Conservation (phyloP, 2,113 vertebrate species). For the Cryptomyrus ogoouensis region DNA sequence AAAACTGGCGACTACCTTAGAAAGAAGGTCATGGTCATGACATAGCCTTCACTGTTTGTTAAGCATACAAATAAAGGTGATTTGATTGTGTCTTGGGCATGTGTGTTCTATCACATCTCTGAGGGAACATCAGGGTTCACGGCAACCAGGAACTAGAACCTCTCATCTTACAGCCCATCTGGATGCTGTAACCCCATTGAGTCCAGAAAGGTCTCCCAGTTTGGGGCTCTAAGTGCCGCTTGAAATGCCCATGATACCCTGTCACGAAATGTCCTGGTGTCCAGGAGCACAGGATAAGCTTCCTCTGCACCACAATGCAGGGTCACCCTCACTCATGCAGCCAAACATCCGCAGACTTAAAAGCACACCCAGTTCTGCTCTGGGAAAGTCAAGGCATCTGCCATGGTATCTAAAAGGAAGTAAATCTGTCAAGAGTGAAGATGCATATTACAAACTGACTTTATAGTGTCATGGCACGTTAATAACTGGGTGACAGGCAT, state of each 20-base stretch:
- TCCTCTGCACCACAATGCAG: neutral
- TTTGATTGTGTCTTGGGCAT: neutral
- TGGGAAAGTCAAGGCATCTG: neutral
- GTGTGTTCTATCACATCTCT: neutral
- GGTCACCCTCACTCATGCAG: neutral
- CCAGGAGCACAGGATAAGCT: neutral
- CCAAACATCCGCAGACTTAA: neutral
- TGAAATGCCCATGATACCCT: neutral
- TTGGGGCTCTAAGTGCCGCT: neutral
- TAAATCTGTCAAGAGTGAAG: neutral
- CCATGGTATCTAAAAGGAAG: neutral
- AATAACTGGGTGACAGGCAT: neutral
- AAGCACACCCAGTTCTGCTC: neutral
- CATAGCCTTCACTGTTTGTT: neutral
- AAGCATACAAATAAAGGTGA: neutral
- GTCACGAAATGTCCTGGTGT: neutral
- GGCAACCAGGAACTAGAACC: neutral
- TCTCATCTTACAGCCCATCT: neutral
- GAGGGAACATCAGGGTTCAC: neutral
- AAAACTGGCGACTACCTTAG: neutral
- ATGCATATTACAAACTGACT: neutral
- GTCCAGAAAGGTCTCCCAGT: neutral
- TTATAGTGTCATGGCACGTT: neutral
- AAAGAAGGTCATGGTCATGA: neutral
- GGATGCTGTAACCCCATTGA: neutral